phyloP scores from a whole-genome alignment of 2,888 invertebrate species.

The Ctenicera cuprea region DNA sequence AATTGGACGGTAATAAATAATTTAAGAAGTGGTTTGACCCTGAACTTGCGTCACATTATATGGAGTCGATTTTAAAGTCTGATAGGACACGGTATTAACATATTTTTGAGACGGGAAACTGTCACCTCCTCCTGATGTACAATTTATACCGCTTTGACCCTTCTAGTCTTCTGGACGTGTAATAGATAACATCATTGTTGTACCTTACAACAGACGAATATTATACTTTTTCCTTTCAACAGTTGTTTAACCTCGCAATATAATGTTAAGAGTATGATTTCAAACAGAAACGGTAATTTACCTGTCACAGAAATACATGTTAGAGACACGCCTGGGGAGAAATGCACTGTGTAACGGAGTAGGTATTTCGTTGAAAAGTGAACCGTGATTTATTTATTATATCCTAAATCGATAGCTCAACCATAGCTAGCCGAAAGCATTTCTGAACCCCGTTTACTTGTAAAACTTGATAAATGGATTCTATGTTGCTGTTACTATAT shows the following conservation, averaged over 20 bases:
- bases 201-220: constrained; percentile 1
- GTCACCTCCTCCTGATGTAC: constrained; percentile 39
- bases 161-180: constrained; percentile 22
- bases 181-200: constrained; percentile 30
- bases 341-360: constrained; percentile 36
- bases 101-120: constrained; percentile 47
- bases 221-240: constrained; percentile 37
- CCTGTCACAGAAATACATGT: constrained; percentile 50
- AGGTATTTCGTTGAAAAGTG: constrained; percentile 48
- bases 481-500: constrained; percentile 33
- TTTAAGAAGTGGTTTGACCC: constrained; percentile 35
- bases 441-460: constrained; percentile 42
- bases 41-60: constrained; percentile 47
- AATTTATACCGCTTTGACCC: constrained; percentile 47
- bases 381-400: constrained; percentile 52
- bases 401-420: constrained; percentile 49
- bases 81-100: constrained; percentile 44
- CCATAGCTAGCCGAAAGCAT: constrained; percentile 44
- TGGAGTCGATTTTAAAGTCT: constrained; percentile 44
- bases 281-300: constrained; percentile 48
- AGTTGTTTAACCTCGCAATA: constrained; percentile 33
- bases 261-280: constrained; percentile 39
- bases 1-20: constrained; percentile 34
- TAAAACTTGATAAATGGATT: constrained; percentile 44
- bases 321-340: constrained; percentile 43